These are phyloP conservation scores for Microctenopoma steveboyesi DNA, from an alignment of 2,797 vertebrate genomes.

Conservation along the genomic window DNA sequence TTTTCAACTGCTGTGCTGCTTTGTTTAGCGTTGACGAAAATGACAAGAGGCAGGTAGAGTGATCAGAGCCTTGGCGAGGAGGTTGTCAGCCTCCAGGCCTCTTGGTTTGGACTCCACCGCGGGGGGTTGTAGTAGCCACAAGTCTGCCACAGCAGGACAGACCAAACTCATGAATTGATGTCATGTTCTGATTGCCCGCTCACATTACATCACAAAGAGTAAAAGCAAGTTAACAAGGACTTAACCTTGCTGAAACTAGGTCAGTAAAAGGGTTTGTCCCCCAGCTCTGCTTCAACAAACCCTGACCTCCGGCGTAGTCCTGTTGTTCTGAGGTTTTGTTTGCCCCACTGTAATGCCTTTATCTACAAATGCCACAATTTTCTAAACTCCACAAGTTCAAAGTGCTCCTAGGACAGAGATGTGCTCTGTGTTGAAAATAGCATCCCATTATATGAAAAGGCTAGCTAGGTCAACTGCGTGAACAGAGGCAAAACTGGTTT, in stretches of 20 bases:
- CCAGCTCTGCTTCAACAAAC: constrained; percentile 6
- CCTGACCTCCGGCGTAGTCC: constrained; percentile 42
- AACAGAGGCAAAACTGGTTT: constrained; percentile 82
- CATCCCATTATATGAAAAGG: constrained; percentile 71
- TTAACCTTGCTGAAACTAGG: constrained; percentile 9
- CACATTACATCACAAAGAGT: constrained; percentile 14
- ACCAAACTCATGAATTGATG: constrained; percentile 26
- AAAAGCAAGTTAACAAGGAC: constrained; percentile 30
- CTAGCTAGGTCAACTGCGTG: constrained; percentile 70
- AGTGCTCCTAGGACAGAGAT: constrained; percentile 60
- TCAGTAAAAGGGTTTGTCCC: constrained; percentile 7
- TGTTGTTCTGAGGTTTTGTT: constrained; percentile 15
- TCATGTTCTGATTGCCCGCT: constrained; percentile 4
- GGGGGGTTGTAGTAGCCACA: constrained; percentile 31
- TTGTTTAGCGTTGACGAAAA: constrained; percentile 33
- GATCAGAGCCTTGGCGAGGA: constrained; percentile 29
- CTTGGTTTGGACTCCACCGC: constrained; percentile 19
- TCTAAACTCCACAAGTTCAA: constrained; percentile 55
- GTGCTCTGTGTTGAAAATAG: constrained; percentile 78
- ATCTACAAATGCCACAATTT: constrained; percentile 57
- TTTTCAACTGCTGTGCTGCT: constrained; percentile 51
- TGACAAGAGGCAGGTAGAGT: constrained; percentile 10
- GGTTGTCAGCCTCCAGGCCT: constrained; percentile 16
- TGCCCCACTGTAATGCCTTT: constrained; percentile 30
- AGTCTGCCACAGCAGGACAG: constrained; percentile 38